Base-by-base conservation (phyloP, 2,797 vertebrate genomes). In the Champsocephalus esox region DNA sequence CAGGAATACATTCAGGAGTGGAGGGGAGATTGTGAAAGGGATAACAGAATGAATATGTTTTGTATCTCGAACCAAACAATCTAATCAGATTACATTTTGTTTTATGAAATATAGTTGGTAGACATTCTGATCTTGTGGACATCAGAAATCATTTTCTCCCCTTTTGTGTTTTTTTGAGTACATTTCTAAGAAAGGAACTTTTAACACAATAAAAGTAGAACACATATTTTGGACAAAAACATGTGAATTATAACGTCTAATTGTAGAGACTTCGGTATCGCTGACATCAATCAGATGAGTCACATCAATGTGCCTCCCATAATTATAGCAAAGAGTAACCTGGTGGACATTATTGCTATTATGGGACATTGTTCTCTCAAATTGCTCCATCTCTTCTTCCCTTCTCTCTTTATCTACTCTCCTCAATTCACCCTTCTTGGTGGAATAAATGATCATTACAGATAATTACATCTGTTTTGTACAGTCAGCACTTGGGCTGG, bases 381-480 rank as follows among this genome's bases (percentile, higher is more conserved):
- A 34, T 32, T 9, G 28, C 50, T 34, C 21, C 28, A 24, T 44
- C 48, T n/a, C 32, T 41, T 48, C 10, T 9, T 51, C 16, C 32
- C 44, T 17, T 45, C 14, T 52, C 50, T 63, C 24, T 55, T 45
- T 38, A 32, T 68, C 21, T 48, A 50, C n/a, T 59, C 61, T 14
- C 54, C 38, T 71, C 51, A 61, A 46, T 50, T 65, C 46, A 50
- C 32, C 50, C 45, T 55, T 75, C 14, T 48, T 19, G 14, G 8
- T 52, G 63, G 66, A 74, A 79, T 75, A 64, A 64, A 52, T 58
- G 67, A 83, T 80, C 41, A 78, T 75, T 78, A 44, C 11, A 55
- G 48, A 69, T 78, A 73, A 80, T 78, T 75, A 12, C 41, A 66
- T 71, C 49, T 55, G 51, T 70, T 81, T 50, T 73, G 55, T 73